These are phyloP conservation scores for Metaphire vulgaris DNA, from an alignment of 1,140 invertebrate species.

Conservation along the genomic window DNA sequence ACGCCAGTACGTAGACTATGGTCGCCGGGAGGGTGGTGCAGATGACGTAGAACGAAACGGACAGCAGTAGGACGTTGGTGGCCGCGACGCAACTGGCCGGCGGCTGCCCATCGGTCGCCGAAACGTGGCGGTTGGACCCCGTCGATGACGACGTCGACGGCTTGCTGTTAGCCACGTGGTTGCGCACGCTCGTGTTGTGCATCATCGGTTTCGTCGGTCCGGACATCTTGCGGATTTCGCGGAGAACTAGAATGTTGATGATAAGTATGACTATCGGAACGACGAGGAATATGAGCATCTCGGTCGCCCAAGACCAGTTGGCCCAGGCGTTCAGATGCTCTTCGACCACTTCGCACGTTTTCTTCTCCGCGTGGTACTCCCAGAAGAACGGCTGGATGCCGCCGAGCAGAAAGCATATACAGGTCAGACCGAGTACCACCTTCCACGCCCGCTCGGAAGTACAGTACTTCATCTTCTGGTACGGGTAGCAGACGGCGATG, in stretches of 20 bases:
- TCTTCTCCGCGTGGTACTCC: constrained; percentile 35
- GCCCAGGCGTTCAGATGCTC: constrained; percentile 33
- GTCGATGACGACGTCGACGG: neutral
- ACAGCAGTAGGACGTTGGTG: constrained; percentile 45
- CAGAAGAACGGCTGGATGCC: constrained; percentile 47
- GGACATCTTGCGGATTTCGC: constrained; percentile 41
- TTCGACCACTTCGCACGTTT: constrained; percentile 21
- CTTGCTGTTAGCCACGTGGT: too few species aligned
- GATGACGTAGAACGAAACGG: constrained; percentile 50
- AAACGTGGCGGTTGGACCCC: neutral
- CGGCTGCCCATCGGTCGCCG: constrained; percentile 29
- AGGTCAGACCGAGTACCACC: constrained; percentile 52
- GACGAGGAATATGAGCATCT: constrained; percentile 42
- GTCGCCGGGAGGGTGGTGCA: constrained; percentile 46
- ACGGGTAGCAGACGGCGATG: constrained; percentile 67
- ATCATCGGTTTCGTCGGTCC: neutral
- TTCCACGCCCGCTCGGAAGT: constrained; percentile 66
- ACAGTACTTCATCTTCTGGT: constrained; percentile 65
- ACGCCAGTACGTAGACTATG: constrained; percentile 41
- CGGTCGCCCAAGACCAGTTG: constrained; percentile 45
- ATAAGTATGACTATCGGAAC: constrained; percentile 42
- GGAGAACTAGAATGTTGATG: constrained; percentile 47
- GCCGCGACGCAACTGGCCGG: constrained; percentile 26
- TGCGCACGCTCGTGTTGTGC: neutral
- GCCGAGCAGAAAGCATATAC: constrained; percentile 33